A percentile compares a stretch with the other conserved stretches of the same genome.
Conservation (phyloP, 2,888 invertebrate genomes). For the Platycheirus rosarum region DNA sequence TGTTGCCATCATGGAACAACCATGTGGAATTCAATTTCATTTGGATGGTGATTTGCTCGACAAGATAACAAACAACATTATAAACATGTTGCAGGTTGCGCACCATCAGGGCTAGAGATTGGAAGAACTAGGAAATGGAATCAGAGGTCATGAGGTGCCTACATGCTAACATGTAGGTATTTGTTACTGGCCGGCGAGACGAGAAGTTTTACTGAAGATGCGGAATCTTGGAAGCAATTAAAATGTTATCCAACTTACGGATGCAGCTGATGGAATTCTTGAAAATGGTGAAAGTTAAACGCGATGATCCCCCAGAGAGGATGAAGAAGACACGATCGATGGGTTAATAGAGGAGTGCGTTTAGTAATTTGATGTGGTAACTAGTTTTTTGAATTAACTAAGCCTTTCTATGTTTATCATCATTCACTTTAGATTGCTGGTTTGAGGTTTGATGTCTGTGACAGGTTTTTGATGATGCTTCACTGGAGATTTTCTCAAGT, state of each 20-base stretch:
- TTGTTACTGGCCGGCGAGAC: background rate
- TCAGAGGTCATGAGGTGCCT: conserved; percentile 51
- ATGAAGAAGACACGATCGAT: background rate
- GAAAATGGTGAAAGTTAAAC: conserved; percentile 12
- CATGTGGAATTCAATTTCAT: conserved; percentile 62
- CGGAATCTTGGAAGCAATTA: conserved; percentile 32
- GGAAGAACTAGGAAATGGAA: conserved; percentile 52
- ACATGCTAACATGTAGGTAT: conserved; percentile 11
- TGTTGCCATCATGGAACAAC: conserved; percentile 31
- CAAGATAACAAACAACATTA: conserved; percentile 69
- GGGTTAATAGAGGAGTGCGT: background rate
- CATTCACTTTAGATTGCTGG: no score
- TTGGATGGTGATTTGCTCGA: conserved; percentile 70
- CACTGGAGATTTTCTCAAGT: no score
- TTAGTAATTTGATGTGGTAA: no score
- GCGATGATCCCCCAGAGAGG: conserved; percentile 1
- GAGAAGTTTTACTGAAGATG: conserved; percentile 13
- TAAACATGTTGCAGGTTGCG: conserved; percentile 61
- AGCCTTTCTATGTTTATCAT: no score
- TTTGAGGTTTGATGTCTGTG: no score
- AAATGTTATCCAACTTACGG: conserved; percentile 22
- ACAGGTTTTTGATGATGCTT: no score
- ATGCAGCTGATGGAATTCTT: background rate
- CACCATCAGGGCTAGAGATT: background rate
- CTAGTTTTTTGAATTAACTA: background rate